phyloP scores from a whole-genome alignment of 2,797 vertebrate species.

The Agapornis canus region DNA sequence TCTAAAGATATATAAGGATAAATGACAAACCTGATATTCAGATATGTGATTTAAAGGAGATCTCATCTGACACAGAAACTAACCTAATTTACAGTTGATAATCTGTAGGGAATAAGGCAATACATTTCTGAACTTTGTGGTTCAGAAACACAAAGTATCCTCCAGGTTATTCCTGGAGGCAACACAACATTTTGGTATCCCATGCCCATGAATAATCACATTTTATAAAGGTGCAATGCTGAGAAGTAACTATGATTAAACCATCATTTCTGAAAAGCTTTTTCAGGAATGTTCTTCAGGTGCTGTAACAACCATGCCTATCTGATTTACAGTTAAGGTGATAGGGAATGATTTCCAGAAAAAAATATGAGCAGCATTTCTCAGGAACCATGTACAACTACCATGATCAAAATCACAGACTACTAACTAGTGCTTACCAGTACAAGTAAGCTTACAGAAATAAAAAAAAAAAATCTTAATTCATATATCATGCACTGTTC shows the following conservation, averaged over 20 bases:
- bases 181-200: not conserved
- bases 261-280: not conserved
- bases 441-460: not conserved
- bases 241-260: not conserved
- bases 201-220: not conserved
- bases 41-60: not conserved
- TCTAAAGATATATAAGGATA: not conserved
- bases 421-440: not conserved
- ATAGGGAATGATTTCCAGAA: not conserved
- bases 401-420: not conserved
- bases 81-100: not conserved
- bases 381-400: not conserved
- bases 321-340: not conserved
- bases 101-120: not conserved
- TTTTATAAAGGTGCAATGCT: not conserved
- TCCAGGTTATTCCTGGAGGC: not conserved
- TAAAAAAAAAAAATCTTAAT: not conserved
- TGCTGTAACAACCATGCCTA: not conserved
- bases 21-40: not conserved
- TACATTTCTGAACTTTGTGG: not conserved
- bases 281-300: not conserved
- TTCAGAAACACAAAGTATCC: not conserved
- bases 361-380: not conserved
- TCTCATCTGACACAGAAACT: not conserved
- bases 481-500: rapidly evolving